Conservation (phyloP, 2,113 vertebrate genomes). For the Salvelinus namaycush region DNA sequence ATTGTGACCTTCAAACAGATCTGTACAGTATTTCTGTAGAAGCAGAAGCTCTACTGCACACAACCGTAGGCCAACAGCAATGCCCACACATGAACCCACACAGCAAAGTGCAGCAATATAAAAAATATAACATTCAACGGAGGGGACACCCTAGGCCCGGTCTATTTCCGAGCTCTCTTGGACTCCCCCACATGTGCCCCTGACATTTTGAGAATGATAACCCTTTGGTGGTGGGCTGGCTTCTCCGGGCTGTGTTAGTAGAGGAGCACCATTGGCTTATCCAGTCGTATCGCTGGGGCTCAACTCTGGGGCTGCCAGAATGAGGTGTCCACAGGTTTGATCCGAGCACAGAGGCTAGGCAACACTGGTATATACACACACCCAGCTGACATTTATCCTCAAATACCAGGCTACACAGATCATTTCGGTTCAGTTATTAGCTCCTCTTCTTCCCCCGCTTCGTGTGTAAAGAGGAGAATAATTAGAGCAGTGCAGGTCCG, state of each 20-base stretch:
- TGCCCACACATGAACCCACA: background rate
- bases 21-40: no score
- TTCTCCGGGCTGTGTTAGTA: background rate
- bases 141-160: no score
- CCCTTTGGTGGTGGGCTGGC: slow-evolving; percentile 11
- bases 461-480: slow-evolving; percentile 35
- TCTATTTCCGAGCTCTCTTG: no score
- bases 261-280: background rate
- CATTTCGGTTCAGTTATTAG: slow-evolving; percentile 23
- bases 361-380: slow-evolving; percentile 1
- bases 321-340: background rate
- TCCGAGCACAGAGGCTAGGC: slow-evolving; percentile 5
- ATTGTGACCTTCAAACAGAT: no score
- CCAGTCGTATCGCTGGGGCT: background rate
- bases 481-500: slow-evolving; percentile 30
- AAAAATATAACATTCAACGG: no score
- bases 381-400: slow-evolving; percentile 44
- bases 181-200: background rate
- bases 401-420: slow-evolving; percentile 25
- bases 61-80: background rate
- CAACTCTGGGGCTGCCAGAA: background rate
- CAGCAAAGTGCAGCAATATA: background rate
- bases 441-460: slow-evolving; percentile 4
- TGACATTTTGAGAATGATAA: slow-evolving; percentile 40
- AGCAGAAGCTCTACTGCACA: background rate